phyloP scores from a whole-genome alignment of 2,888 invertebrate genomes.

The Stegophylla sp. region DNA sequence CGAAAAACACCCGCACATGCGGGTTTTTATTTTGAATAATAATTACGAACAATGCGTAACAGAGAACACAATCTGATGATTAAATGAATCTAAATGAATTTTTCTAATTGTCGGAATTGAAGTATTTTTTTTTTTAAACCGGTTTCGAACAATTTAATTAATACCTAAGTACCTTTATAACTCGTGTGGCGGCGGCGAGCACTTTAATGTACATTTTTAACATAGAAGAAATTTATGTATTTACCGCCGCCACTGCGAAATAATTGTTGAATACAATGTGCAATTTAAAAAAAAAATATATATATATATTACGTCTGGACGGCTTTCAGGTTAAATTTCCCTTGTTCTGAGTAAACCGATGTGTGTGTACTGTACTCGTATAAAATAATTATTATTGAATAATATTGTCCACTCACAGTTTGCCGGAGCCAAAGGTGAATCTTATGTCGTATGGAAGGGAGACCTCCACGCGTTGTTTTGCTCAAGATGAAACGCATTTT shows the following conservation, averaged over 20 bases:
- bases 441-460: slow-evolving; percentile 41
- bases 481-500: slow-evolving; percentile 55
- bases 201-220: neutral
- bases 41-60: neutral
- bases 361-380: neutral
- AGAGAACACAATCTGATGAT: neutral
- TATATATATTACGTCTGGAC: neutral
- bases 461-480: slow-evolving; percentile 18
- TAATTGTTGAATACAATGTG: neutral
- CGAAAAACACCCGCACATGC: slow-evolving; percentile 33
- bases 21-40: neutral
- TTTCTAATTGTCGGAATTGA: neutral
- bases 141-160: slow-evolving; percentile 13
- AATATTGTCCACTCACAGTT: neutral
- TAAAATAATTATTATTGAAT: too few species aligned
- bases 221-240: neutral
- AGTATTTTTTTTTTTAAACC: neutral
- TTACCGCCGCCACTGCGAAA: too few species aligned
- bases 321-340: slow-evolving; percentile 11
- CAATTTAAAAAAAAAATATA: neutral
- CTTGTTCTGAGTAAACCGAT: neutral
- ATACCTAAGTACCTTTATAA: neutral
- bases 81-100: neutral
- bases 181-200: neutral
- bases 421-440: slow-evolving; percentile 53